These are phyloP conservation scores for Scaptodrosophila lebanonensis DNA, from an alignment of 1,140 invertebrate species.

Conservation along the genomic window DNA sequence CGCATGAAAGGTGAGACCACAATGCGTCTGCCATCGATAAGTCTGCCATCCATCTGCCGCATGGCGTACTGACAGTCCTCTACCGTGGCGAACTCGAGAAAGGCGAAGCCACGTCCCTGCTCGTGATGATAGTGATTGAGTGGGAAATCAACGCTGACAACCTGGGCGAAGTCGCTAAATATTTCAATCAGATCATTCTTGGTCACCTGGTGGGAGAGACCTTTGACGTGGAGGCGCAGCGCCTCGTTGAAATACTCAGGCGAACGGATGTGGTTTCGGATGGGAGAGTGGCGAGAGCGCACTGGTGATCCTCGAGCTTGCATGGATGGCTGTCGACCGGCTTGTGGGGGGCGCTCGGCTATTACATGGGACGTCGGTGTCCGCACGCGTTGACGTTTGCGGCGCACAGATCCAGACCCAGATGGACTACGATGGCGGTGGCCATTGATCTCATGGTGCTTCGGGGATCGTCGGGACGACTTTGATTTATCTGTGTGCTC, in stretches of 20 bases:
- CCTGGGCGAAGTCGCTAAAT: constrained; percentile 37
- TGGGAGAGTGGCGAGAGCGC: background rate
- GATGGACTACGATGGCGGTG: too few relatives aligned
- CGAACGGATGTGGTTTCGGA: too few relatives aligned
- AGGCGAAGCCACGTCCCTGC: constrained; percentile 42
- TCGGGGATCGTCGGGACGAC: too few relatives aligned
- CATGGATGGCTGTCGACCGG: too few relatives aligned
- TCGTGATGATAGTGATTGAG: constrained; percentile 12
- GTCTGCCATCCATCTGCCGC: constrained; percentile 47
- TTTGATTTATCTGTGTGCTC: too few relatives aligned
- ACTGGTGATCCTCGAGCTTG: background rate
- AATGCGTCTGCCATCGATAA: constrained; percentile 39
- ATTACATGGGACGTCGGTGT: too few relatives aligned
- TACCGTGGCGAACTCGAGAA: constrained; percentile 38
- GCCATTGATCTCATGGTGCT: too few relatives aligned
- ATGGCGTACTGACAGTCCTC: constrained; percentile 40
- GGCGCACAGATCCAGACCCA: too few relatives aligned
- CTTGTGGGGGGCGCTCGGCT: too few relatives aligned
- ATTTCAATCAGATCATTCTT: constrained; percentile 49
- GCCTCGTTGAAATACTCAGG: background rate
- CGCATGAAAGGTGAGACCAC: constrained; percentile 37
- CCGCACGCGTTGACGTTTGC: too few relatives aligned
- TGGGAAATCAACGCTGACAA: constrained; percentile 49
- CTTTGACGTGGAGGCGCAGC: constrained; percentile 47
- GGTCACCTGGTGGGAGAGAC: constrained; percentile 37